Conservation (phyloP, 2,797 vertebrate genomes). For the Sciaenops ocellatus region DNA sequence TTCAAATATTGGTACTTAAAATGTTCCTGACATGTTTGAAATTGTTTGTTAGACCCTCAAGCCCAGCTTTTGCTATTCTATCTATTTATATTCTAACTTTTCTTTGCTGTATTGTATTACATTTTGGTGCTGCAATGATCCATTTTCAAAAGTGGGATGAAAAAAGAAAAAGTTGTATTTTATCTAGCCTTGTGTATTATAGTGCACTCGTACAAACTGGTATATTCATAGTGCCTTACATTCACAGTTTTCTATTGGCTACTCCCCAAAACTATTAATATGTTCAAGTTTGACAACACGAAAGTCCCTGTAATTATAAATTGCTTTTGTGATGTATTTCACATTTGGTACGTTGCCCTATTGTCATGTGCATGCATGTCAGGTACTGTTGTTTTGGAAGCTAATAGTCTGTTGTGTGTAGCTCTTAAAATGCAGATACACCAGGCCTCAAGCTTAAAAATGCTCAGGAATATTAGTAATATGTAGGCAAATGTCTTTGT, state of each 20-base stretch:
- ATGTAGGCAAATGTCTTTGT: slow-evolving; percentile 74
- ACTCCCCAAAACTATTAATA: slow-evolving; percentile 25
- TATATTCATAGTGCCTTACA: slow-evolving; percentile 78
- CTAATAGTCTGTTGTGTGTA: slow-evolving; percentile 74
- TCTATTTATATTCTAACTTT: slow-evolving; percentile 60
- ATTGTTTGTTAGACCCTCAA: slow-evolving; percentile 24
- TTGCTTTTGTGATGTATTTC: slow-evolving; percentile 43
- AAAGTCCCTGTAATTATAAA: slow-evolving; percentile 28
- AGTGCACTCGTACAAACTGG: slow-evolving; percentile 55
- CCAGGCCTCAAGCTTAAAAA: slow-evolving; percentile 88
- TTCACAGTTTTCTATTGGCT: slow-evolving; percentile 45
- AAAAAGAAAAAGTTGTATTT: slow-evolving; percentile 39
- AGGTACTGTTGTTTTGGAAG: slow-evolving; percentile 64
- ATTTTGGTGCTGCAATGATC: slow-evolving; percentile 67
- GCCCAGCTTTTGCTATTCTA: slow-evolving; percentile 45
- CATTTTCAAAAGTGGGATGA: slow-evolving; percentile 21
- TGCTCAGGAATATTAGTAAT: slow-evolving; percentile 79
- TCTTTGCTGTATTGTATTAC: slow-evolving; percentile 37
- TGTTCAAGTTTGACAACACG: slow-evolving; percentile 31
- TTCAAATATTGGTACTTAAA: slow-evolving; percentile 61
- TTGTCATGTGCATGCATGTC: slow-evolving; percentile 53
- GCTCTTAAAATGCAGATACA: slow-evolving; percentile 84
- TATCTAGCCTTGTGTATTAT: slow-evolving; percentile 40
- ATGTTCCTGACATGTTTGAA: slow-evolving; percentile 38
- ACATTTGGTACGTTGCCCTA: slow-evolving; percentile 48